Evolutionary conservation across 2,888 invertebrate genomes (phyloP), one percentile per base, ranked within the genome.

Genomic region (Drosophila falleni): DNA sequence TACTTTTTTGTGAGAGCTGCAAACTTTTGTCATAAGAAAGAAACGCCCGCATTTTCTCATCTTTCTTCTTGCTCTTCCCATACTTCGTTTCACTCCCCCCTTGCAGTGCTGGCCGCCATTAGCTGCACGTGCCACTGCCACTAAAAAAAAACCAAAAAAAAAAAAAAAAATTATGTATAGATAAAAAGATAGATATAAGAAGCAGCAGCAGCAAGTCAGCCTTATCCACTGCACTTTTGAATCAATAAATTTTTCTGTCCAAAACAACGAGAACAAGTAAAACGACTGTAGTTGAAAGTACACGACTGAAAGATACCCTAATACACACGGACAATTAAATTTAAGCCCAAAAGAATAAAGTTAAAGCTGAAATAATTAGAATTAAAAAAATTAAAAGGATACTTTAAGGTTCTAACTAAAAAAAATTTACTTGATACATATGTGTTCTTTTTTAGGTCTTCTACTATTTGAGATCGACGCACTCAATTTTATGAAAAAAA

Each of bases 1-100:
- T 74, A 72, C 63, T 80, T 80, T 77, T 77, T 79, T 75, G 79
- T 65, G 75, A 47, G 35, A 33, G 50, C 31, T 56, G 47, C 79
- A 89, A 89, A 86, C 82, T 86, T 86, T 89, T 85, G 88, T 87
- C 89, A 86, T 86, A 87, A 89, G 88, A 61, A 75, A 82, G 78
- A 74, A 74, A 82, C 82, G 82, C 68, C 74, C 73, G 64, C 79
- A 66, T 74, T 65, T 69, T 58, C n/a, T n/a, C n/a, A n/a, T n/a
- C n/a, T n/a, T n/a, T n/a, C n/a, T n/a, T n/a, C 67, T 54, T 59
- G 51, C 44, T 37, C 35, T 35, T 49, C n/a, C 46, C 46, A 41
- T 31, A 50, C 58, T 16, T 5, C 8, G 2, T 8, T 3, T 3
- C 10, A 31, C 51, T 44, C 42, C 41, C 42, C 41, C 50, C 37